These are phyloP conservation scores for Schlechtendalia chinensis DNA, from an alignment of 1,140 invertebrate species.

Conservation along the genomic window DNA sequence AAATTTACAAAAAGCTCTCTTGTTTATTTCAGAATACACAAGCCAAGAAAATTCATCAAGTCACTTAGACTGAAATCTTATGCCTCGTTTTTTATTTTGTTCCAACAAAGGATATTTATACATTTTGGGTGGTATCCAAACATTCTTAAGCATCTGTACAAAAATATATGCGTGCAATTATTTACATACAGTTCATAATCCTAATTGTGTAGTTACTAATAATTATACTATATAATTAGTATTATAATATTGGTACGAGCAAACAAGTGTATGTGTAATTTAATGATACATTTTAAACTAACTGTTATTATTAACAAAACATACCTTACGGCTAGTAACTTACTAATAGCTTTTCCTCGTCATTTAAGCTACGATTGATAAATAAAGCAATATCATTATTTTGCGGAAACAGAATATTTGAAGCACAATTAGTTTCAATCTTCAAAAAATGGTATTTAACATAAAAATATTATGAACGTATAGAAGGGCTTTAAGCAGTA, in stretches of 20 bases:
- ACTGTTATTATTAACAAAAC: no score
- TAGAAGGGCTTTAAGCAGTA: not conserved
- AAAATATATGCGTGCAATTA: not conserved
- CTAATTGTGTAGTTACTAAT: not conserved
- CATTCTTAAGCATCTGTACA: slow-evolving; percentile 19
- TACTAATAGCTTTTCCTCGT: no score
- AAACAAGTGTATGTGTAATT: not conserved
- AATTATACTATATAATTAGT: no score
- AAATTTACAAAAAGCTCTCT: not conserved
- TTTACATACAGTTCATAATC: slow-evolving; percentile 3
- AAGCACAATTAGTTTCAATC: no score
- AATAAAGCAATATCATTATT: no score
- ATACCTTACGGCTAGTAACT: no score
- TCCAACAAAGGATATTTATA: slow-evolving; percentile 15
- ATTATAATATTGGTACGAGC: not conserved
- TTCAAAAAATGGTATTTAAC: no score
- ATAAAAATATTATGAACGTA: no score
- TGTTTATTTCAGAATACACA: slow-evolving; percentile 18
- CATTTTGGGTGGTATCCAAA: not conserved
- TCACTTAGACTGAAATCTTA: slow-evolving; percentile 27
- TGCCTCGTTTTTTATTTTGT: slow-evolving; percentile 28
- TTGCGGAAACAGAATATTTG: no score
- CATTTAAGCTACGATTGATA: no score
- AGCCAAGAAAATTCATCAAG: slow-evolving; percentile 31
- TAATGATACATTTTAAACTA: no score